Conservation (phyloP, 2,113 vertebrate genomes). For the Myocastor coypus region DNA sequence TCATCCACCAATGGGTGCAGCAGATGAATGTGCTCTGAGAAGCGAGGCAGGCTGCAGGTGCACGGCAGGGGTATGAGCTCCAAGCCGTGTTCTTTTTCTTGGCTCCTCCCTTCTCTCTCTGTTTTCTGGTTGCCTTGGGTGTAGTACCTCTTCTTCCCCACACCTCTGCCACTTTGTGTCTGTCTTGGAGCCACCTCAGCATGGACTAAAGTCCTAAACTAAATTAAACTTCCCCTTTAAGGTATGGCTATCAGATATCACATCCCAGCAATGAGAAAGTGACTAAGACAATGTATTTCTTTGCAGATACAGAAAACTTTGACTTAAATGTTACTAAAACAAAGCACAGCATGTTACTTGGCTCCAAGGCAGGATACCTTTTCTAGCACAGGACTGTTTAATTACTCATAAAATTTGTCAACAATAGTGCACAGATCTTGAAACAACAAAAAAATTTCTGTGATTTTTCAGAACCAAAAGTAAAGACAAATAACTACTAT, state of each 20-base stretch:
- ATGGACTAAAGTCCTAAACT: background rate
- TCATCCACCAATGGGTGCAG: background rate
- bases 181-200: background rate
- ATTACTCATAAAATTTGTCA: background rate
- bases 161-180: background rate
- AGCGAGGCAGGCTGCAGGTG: background rate
- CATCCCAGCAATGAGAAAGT: background rate
- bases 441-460: background rate
- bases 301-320: background rate
- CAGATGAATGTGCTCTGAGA: background rate
- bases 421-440: background rate
- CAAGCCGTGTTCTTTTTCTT: background rate
- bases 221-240: background rate
- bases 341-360: constrained; percentile 14
- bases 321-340: background rate
- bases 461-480: background rate
- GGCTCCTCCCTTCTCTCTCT: background rate
- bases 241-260: background rate
- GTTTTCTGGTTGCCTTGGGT: background rate
- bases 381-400: background rate
- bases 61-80: background rate
- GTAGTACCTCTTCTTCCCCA: background rate
- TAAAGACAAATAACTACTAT: background rate
- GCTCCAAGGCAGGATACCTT: background rate
- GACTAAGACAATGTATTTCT: background rate